Base-by-base conservation (phyloP, 2,113 vertebrate species). In the Tetrax tetrax region DNA sequence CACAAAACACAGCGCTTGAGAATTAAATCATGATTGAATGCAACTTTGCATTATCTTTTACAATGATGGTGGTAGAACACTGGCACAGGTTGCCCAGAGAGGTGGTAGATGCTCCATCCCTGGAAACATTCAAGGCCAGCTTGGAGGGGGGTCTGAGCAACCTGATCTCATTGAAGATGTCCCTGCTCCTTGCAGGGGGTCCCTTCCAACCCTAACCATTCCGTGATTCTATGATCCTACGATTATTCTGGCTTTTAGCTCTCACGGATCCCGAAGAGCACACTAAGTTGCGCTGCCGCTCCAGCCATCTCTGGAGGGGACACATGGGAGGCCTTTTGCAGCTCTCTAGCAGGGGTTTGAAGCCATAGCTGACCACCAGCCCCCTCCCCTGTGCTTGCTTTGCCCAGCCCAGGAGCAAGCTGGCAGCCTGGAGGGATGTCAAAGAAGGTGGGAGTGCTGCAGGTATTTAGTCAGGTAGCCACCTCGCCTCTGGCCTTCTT, bases 191-290 rank as follows among this genome's bases (percentile, higher is more conserved):
- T 16, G 41, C 41, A 43, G 41, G 41, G 41, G 41, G 41, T 43
- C 41, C 41, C 41, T 43, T 43, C 41, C 41, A 43, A 43, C 41
- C 41, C 41, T 15, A 43, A 43, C 41, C 41, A 43, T 43, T 43
- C 41, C 16, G 15, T 43, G 41, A 15, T 43, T 43, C 41, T 43
- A 43, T 43, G 41, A 43, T 43, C 16, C 41, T 43, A 43, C 16
- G 41, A 43, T 43, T 43, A 4, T 5, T 74, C 57, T 45, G 9
- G 27, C 45, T 69, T 6, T 80, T n/a, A 2, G 4, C 24, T 83
- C n/a, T 63, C 0, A 0, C 12, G 14, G 38, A 70, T 27, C 38
- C 75, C 31, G 20, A 70, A 60, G 38, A 1, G 25, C 1, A 2
- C 37, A 56, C 43, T 57, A 29, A 60, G 53, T 43, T 64, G 56